phyloP scores from a whole-genome alignment of 2,113 vertebrate genomes.

The Rhodinocichla rosea region DNA sequence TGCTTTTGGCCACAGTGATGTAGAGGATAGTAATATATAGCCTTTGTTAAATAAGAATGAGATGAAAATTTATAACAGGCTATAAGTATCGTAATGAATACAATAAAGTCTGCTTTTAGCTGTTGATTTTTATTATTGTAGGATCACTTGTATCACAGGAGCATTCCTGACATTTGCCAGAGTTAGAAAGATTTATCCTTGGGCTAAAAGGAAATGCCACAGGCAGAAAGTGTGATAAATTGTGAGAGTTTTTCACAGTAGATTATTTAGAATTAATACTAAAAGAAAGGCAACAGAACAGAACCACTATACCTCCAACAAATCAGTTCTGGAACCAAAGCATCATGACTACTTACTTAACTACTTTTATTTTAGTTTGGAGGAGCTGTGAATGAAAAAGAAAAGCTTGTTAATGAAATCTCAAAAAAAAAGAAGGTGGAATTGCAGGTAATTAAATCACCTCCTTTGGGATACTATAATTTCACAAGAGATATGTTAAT shows the following conservation, averaged over 20 bases:
- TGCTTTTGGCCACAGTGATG: conserved; percentile 10
- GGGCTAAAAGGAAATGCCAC: conserved; percentile 48
- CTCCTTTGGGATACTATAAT: not conserved
- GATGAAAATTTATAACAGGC: conserved; percentile 33
- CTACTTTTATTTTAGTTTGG: not conserved
- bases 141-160: conserved; percentile 43
- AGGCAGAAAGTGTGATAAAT: conserved; percentile 38
- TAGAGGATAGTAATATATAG: not conserved
- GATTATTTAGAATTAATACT: conserved; percentile 38
- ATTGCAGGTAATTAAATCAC: not conserved
- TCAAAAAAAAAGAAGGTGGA: not conserved
- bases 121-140: conserved; percentile 64
- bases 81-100: conserved; percentile 26
- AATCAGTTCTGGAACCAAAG: not conserved
- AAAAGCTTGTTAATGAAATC: not conserved
- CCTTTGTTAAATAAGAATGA: conserved; percentile 4
- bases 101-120: conserved; percentile 52
- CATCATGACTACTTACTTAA: not conserved
- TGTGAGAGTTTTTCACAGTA: not conserved
- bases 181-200: conserved; percentile 53
- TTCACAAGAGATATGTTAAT: not conserved
- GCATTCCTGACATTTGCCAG: conserved; percentile 42
- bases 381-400: not conserved
- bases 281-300: not conserved
- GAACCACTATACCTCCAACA: not conserved